Base-by-base conservation (phyloP, 2,113 vertebrate genomes). In the Cyprinodon variegatus region DNA sequence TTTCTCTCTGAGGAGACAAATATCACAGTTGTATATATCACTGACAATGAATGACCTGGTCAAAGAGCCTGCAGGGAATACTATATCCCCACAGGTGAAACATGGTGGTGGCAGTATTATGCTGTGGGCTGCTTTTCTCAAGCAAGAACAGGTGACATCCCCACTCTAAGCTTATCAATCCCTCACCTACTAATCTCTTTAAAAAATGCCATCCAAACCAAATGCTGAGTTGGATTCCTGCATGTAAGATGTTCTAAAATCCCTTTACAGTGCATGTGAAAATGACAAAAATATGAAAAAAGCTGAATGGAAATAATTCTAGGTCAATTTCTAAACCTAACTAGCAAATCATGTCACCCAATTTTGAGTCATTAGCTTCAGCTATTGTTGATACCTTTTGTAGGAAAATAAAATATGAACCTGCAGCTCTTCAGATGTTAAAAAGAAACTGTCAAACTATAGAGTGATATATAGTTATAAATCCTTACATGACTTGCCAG, bases 401-500 rank as follows among this genome's bases (percentile, higher is more conserved):
- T 14, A 57, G 20, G 20, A 20, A 57, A 57, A 57, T 57, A 57
- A 57, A 20, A 57, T 57, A 57, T 57, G n/a, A 57, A n/a, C 50
- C 3, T 53, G 1, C 4, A 53, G 13, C 60, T 36, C 2, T 15
- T 11, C 8, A 39, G 20, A 17, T 5, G n/a, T 22, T 8, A 17
- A 17, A 45, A 46, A 39, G 1, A 14, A 43, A 17, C 12, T 43
- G 12, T 39, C 11, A 22, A 13, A 29, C 11, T 13, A 50, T 8
- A 57, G 61, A 43, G 40, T 4, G 0, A 59, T 40, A 43, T 29
- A n/a, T 0, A 53, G 40, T 7, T 9, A 15, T 3, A 4, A 46
- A 2, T 61, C 93, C 96, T 93, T 84, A 99, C 98, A 89, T 96
- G 94, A 82, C 73, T 95, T 10, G 96, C 96, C 87, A 99, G 94